phyloP scores from a whole-genome alignment of 53 echinoderm and acorn worm species.

The Apostichopus leukothele region DNA sequence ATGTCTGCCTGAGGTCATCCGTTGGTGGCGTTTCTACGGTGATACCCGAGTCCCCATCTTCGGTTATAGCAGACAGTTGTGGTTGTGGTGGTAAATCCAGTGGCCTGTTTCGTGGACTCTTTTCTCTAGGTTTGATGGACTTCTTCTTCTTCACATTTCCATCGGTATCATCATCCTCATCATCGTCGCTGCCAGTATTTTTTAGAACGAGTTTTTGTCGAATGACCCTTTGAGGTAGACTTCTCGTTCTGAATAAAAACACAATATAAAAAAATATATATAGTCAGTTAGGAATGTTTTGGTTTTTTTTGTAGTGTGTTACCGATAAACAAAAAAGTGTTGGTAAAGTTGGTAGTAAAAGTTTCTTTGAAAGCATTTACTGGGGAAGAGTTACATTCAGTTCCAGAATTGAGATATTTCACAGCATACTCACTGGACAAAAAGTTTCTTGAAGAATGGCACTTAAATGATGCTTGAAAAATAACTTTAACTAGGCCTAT shows the following conservation, averaged over 20 bases:
- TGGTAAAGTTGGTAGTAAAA: too few species aligned
- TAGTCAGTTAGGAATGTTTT: too few species aligned
- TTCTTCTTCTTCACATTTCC: conserved; percentile 17
- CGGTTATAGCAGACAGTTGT: conserved; percentile 21
- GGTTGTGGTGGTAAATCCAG: conserved; percentile 12
- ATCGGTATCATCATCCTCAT: conserved; percentile 73
- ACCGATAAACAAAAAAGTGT: too few species aligned
- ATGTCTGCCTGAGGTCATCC: conserved; percentile 7
- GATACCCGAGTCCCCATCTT: conserved; percentile 42
- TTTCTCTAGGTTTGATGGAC: neutral
- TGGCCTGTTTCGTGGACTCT: conserved; percentile 12
- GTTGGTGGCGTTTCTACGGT: conserved; percentile 36
- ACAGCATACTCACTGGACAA: too few species aligned
- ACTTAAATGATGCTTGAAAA: too few species aligned
- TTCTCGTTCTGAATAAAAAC: neutral
- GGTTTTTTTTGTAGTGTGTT: too few species aligned
- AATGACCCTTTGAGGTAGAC: neutral
- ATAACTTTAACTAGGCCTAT: too few species aligned
- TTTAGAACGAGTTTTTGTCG: conserved; percentile 3
- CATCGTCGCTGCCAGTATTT: conserved; percentile 66
- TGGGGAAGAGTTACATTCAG: too few species aligned
- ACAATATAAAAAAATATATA: neutral
- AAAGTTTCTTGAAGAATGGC: too few species aligned
- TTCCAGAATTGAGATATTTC: too few species aligned
- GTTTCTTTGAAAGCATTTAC: too few species aligned